Percentiles rank a stretch among this genome's conserved stretches.
Conservation (phyloP, 2,113 vertebrate species). For the Corvus hawaiiensis region DNA sequence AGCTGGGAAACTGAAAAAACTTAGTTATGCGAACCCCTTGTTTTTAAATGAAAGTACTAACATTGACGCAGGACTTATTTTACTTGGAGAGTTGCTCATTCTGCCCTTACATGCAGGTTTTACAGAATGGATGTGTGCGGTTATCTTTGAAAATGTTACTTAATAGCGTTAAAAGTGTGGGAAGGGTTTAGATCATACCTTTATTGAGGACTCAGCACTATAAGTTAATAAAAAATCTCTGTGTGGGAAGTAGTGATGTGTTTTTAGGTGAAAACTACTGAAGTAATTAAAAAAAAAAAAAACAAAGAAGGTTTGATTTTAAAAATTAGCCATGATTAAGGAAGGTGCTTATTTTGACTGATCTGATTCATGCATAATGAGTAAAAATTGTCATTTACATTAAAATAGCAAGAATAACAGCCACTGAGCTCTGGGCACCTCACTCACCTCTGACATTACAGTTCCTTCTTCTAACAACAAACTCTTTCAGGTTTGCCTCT, state of each 20-base stretch:
- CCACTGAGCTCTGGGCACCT: background rate
- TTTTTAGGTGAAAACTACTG: background rate
- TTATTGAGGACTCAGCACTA: background rate
- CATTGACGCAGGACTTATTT: background rate
- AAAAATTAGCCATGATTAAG: background rate
- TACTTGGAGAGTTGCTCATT: background rate
- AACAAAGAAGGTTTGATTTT: background rate
- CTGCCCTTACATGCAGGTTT: background rate
- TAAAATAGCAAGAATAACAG: background rate
- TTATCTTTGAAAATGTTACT: background rate
- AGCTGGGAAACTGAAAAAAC: background rate
- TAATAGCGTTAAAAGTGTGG: background rate
- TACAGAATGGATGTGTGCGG: background rate
- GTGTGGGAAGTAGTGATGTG: background rate
- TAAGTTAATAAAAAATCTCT: background rate
- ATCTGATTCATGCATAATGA: background rate
- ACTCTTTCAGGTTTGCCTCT: background rate
- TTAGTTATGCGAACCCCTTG: rapidly evolving
- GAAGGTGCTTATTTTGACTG: background rate
- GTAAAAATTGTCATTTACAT: background rate
- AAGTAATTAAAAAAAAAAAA: background rate
- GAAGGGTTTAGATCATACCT: background rate
- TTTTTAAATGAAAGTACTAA: background rate
- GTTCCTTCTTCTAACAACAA: background rate
- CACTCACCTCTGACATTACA: background rate